These are phyloP conservation scores for Caenorhabditis auriculariae DNA, from an alignment of 2,888 invertebrate species.

Conservation along the genomic window DNA sequence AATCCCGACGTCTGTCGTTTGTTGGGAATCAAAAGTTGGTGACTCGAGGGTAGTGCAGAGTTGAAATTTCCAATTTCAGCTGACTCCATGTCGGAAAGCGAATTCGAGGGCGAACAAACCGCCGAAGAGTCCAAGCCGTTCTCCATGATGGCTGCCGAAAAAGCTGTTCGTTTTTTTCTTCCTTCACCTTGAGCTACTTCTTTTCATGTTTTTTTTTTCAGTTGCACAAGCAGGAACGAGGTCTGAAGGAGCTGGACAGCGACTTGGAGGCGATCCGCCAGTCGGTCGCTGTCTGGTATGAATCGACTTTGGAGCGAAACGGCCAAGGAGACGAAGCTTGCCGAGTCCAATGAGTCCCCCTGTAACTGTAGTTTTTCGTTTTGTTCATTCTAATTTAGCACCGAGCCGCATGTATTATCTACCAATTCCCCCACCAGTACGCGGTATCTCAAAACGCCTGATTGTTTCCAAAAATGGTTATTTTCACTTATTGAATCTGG, in stretches of 20 bases:
- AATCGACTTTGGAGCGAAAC: constrained; percentile 18
- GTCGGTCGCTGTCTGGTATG: constrained; percentile 19
- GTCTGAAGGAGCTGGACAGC: constrained; percentile 22
- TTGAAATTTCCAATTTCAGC: constrained; percentile 12
- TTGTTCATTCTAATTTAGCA: too few relatives aligned
- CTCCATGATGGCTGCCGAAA: constrained; percentile 34
- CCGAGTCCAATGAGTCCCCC: constrained; percentile 19
- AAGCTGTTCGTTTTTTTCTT: constrained; percentile 12
- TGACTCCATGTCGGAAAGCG: constrained; percentile 38
- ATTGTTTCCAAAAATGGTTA: too few relatives aligned
- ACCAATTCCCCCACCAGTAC: too few relatives aligned
- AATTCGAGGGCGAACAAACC: constrained; percentile 24
- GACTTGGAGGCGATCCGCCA: constrained; percentile 22
- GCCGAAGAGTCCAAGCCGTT: constrained; percentile 33
- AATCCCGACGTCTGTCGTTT: constrained; percentile 23
- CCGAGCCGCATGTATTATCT: too few relatives aligned
- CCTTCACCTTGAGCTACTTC: too few relatives aligned
- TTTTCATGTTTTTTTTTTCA: constrained; percentile 8
- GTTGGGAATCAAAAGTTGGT: constrained; percentile 16
- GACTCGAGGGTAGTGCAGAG: not conserved
- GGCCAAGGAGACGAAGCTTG: constrained; percentile 29
- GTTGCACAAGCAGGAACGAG: constrained; percentile 17
- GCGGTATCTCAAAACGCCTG: too few relatives aligned
- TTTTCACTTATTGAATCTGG: too few relatives aligned
- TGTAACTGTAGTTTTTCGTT: too few relatives aligned